Evolutionary conservation across 2,113 vertebrate species (phyloP).

Genomic region (Haemorhous mexicanus): DNA sequence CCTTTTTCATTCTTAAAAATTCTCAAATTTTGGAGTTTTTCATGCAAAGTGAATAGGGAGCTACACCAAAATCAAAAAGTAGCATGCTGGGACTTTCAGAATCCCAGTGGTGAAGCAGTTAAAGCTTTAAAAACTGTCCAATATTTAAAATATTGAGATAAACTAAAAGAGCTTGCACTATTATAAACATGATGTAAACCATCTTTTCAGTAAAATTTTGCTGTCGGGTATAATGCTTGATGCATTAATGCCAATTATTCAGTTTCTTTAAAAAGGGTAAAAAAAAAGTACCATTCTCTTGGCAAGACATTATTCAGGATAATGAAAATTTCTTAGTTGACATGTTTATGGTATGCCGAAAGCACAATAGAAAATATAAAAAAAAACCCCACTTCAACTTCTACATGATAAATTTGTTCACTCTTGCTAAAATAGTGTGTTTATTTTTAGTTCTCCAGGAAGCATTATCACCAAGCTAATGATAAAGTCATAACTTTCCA

Average conservation of each 20-base stretch:
- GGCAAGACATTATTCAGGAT: not conserved
- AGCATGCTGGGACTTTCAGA: not conserved
- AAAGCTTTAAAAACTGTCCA: not conserved
- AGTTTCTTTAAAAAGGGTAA: not conserved
- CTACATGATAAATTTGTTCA: not conserved
- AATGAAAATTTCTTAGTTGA: not conserved
- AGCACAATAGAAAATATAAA: not conserved
- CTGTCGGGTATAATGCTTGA: accelerated
- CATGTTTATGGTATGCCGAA: not conserved
- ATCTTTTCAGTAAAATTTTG: not conserved
- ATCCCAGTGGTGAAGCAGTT: not conserved
- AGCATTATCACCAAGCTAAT: not conserved
- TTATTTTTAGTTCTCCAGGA: not conserved
- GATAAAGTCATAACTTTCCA: not conserved
- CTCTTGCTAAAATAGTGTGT: not conserved
- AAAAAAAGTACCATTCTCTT: not conserved
- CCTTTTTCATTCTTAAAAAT: not conserved
- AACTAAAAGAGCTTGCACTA: not conserved
- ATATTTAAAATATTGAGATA: not conserved
- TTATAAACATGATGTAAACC: not conserved
- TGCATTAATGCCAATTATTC: not conserved
- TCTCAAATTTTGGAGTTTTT: not conserved
- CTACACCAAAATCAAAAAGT: not conserved
- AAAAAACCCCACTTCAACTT: not conserved
- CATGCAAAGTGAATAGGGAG: not conserved